These are phyloP conservation scores for Oryzias melastigma DNA, from an alignment of 2,113 vertebrate species.

Conservation along the genomic window DNA sequence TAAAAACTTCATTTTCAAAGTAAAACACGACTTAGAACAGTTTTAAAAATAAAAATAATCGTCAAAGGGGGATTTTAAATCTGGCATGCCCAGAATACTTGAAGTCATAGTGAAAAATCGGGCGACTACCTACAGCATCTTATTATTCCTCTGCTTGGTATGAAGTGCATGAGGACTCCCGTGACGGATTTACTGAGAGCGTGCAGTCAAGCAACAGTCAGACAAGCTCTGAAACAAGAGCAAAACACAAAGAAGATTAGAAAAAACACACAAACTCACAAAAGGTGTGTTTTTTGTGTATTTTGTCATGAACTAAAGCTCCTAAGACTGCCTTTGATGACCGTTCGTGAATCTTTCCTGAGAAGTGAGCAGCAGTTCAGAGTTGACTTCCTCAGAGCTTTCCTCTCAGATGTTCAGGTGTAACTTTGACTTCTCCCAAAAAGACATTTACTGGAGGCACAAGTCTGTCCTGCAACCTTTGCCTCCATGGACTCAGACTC, in stretches of 20 bases:
- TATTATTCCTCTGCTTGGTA: too few relatives aligned
- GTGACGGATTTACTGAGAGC: too few relatives aligned
- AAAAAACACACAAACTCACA: too few relatives aligned
- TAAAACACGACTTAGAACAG: too few relatives aligned
- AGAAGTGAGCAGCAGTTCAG: conserved; percentile 32
- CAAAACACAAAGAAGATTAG: conserved; percentile 5
- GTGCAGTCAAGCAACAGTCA: too few relatives aligned
- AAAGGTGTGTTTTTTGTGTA: too few relatives aligned
- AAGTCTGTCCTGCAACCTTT: conserved; percentile 10
- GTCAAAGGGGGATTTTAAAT: conserved; percentile 17
- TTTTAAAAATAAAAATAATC: too few relatives aligned
- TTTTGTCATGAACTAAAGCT: background rate
- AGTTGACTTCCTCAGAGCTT: conserved; percentile 35
- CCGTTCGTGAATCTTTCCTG: conserved; percentile 32
- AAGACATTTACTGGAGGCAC: background rate
- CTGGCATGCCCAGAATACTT: conserved; percentile 10
- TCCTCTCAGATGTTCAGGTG: conserved; percentile 28
- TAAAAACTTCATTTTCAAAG: too few relatives aligned
- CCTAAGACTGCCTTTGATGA: conserved; percentile 10
- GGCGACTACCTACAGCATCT: too few relatives aligned
- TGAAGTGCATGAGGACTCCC: too few relatives aligned
- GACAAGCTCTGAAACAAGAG: background rate
- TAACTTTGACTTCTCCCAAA: background rate
- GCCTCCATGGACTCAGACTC: conserved; percentile 2
- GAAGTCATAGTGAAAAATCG: background rate